phyloP scores from a whole-genome alignment of 2,888 invertebrate genomes.

The Trissolcus brochymenae region DNA sequence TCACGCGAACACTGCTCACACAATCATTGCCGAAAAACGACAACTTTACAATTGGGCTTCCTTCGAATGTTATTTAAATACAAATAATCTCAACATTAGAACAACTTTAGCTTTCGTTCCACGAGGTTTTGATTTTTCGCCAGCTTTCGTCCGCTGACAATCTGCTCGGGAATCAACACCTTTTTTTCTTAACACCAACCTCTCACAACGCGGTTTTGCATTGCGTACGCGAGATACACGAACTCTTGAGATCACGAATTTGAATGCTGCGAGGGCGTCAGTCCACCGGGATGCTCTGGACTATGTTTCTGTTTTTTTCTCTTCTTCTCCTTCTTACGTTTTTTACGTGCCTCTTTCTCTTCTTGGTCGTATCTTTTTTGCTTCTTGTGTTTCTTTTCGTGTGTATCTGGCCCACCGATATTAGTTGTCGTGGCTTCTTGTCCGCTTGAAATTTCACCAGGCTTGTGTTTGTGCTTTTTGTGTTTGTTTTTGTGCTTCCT shows the following conservation, averaged over 20 bases:
- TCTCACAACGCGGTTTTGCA: constrained; percentile 29
- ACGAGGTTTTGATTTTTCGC: neutral
- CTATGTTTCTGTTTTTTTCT: constrained; percentile 96
- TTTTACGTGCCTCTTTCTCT: constrained; percentile 91
- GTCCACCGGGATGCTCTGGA: constrained; percentile 87
- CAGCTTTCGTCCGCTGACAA: neutral
- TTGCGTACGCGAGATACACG: constrained; percentile 17
- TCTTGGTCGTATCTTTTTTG: constrained; percentile 92
- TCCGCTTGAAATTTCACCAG: constrained; percentile 84
- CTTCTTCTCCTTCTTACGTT: constrained; percentile 96
- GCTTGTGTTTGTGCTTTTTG: constrained; percentile 95
- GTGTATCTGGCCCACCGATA: constrained; percentile 84
- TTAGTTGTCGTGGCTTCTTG: constrained; percentile 87
- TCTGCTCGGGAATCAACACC: neutral
- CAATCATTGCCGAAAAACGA: constrained; percentile 1
- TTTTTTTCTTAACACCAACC: constrained; percentile 32
- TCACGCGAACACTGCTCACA: constrained; percentile 9
- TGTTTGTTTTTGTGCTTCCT: constrained; percentile 97
- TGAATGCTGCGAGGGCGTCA: constrained; percentile 81
- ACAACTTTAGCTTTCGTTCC: constrained; percentile 4
- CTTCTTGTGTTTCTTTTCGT: constrained; percentile 97
- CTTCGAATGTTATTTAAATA: constrained; percentile 2
- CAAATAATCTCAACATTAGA: constrained; percentile 24
- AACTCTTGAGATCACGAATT: constrained; percentile 75
- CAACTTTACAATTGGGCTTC: constrained; percentile 12